Base-by-base conservation (phyloP, 2,888 invertebrate genomes). In the Heliconius charithonia region DNA sequence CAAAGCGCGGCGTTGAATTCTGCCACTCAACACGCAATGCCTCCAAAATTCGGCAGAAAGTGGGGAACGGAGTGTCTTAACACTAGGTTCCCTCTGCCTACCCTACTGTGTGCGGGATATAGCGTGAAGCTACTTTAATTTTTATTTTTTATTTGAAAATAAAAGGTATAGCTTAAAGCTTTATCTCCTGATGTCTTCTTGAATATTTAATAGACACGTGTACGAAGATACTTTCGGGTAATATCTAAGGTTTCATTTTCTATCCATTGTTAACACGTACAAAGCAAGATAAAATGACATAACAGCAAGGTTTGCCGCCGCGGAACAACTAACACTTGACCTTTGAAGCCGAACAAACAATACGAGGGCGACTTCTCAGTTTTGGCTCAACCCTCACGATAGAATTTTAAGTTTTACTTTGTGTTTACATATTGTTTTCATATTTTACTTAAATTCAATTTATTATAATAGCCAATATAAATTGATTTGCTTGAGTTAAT, bases 331-430 rank as follows among this genome's bases (percentile, higher is more conserved):
- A 69, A 74, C 79, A 75, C 80, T 79, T 80, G 81, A 81, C 81
- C 81, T 81, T 79, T 80, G 74, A 71, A 78, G 76, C 79, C 19
- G 76, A 76, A 74, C 79, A 80, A 80, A 81, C 81, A 80, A 78
- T 80, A 27, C 75, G 66, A 80, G 65, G 56, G 75, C 59, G 45
- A 70, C 77, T 75, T 73, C 70, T 75, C 41, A 78, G 79, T 77
- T 81, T 79, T 63, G 72, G 75, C 62, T 75, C 70, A 76, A 78
- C 77, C n/a, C 70, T 77, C 69, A 56, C 70, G 73, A 78, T 78
- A 74, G 75, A n/a, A 29, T 29, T 72, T 76, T 56, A 59, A 62
- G 9, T 25, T 71, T 71, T 56, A 22, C 19, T 27, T 37, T 56
- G 63, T 74, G 6, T 74, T 19, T 22, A 63, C 27, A 27, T 63